These are phyloP conservation scores for Bungarus multicinctus DNA, from an alignment of 2,113 vertebrate genomes.

Conservation along the genomic window DNA sequence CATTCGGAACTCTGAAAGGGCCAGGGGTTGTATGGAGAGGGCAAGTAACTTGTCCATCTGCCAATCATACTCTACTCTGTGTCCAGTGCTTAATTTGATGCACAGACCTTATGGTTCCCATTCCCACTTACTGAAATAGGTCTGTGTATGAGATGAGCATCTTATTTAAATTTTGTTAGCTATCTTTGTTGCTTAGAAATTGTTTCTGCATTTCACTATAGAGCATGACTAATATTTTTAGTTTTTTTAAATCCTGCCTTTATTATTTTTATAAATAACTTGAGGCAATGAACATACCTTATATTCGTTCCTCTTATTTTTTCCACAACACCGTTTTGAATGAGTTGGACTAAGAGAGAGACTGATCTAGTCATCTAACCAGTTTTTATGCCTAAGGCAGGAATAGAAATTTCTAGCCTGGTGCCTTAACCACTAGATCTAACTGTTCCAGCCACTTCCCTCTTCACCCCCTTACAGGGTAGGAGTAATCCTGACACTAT, in stretches of 20 bases:
- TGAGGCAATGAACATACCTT: too few relatives aligned
- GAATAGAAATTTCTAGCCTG: too few relatives aligned
- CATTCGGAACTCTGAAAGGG: not conserved
- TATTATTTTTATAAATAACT: too few relatives aligned
- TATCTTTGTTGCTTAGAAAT: not conserved
- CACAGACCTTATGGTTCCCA: not conserved
- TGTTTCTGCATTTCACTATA: not conserved
- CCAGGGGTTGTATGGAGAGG: not conserved
- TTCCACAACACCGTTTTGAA: too few relatives aligned
- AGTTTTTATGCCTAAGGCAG: not conserved
- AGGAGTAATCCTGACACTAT: not conserved
- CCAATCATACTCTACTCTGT: not conserved
- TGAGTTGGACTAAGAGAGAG: not conserved
- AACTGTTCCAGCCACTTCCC: too few relatives aligned
- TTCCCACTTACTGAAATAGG: not conserved
- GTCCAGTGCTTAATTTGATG: not conserved
- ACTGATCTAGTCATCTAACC: not conserved
- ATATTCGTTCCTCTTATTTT: too few relatives aligned
- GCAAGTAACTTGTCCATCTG: not conserved
- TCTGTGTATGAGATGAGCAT: not conserved
- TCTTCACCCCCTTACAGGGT: not conserved
- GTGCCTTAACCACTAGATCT: too few relatives aligned
- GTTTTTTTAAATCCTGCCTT: too few relatives aligned
- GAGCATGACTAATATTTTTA: not conserved
- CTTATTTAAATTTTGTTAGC: not conserved